Conservation (phyloP, 2,113 vertebrate species). For the Atrichornis clamosus region DNA sequence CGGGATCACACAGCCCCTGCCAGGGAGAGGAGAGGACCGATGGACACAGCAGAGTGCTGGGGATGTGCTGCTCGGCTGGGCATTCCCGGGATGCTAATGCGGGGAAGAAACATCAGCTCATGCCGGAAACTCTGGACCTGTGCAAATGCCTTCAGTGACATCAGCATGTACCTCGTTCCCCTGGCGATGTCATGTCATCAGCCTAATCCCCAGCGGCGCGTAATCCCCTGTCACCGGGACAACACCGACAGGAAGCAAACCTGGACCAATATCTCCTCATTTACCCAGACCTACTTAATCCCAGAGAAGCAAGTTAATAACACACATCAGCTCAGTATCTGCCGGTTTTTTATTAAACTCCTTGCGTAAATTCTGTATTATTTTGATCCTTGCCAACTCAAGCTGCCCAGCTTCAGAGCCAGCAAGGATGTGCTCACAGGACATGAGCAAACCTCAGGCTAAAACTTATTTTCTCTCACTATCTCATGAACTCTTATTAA, state of each 20-base stretch:
- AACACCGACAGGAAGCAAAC: neutral
- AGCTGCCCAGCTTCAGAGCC: neutral
- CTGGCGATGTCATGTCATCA: neutral
- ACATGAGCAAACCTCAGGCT: neutral
- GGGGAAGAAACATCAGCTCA: neutral
- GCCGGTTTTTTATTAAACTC: conserved; percentile 21
- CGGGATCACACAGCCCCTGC: neutral
- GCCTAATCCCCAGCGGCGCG: neutral
- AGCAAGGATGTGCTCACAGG: neutral
- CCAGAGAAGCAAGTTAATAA: conserved; percentile 52
- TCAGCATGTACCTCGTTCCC: neutral
- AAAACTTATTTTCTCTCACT: neutral
- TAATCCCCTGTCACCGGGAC: conserved; percentile 29
- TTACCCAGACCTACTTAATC: conserved; percentile 35
- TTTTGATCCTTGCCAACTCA: neutral
- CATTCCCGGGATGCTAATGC: neutral
- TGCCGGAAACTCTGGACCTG: neutral
- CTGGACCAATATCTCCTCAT: neutral
- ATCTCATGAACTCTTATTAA: neutral
- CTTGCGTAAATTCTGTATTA: neutral
- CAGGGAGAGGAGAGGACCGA: neutral
- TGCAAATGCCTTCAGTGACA: neutral
- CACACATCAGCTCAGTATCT: neutral
- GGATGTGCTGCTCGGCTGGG: fast-evolving
- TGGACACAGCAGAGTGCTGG: neutral